phyloP scores from a whole-genome alignment of 2,888 invertebrate species.

The Carcina quercana region DNA sequence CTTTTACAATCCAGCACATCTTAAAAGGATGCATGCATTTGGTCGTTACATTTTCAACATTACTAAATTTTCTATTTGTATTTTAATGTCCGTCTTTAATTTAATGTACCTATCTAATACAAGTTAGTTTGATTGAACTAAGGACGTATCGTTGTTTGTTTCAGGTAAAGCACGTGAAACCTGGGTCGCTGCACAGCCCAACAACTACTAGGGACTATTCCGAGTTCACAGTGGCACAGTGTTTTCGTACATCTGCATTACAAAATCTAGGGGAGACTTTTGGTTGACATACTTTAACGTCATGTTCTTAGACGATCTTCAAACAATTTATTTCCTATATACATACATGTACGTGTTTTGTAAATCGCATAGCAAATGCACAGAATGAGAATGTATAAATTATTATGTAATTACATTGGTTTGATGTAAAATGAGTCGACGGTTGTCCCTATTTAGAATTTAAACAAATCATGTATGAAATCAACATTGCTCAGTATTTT shows the following conservation, averaged over 20 bases:
- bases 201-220: slow-evolving; percentile 37
- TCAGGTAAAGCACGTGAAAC: slow-evolving; percentile 63
- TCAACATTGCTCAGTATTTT: slow-evolving; percentile 71
- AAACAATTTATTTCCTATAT: slow-evolving; percentile 43
- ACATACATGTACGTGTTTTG: slow-evolving; percentile 46
- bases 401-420: slow-evolving; percentile 38
- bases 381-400: slow-evolving; percentile 47
- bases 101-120: too few species aligned
- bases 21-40: too few species aligned
- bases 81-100: too few species aligned
- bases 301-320: slow-evolving; percentile 26
- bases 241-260: slow-evolving; percentile 36
- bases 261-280: slow-evolving; percentile 28
- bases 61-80: slow-evolving; percentile 20
- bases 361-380: slow-evolving; percentile 52
- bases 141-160: slow-evolving; percentile 37
- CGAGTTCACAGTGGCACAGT: slow-evolving; percentile 53
- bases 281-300: slow-evolving; percentile 36
- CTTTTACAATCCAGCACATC: too few species aligned
- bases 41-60: slow-evolving; percentile 12
- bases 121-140: too few species aligned
- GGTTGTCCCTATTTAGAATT: slow-evolving; percentile 36
- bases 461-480: slow-evolving; percentile 51
- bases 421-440: slow-evolving; percentile 41
- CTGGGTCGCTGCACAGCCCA: slow-evolving; percentile 49